phyloP scores from a whole-genome alignment of 2,113 vertebrate genomes.

The Heterotilapia buettikoferi region DNA sequence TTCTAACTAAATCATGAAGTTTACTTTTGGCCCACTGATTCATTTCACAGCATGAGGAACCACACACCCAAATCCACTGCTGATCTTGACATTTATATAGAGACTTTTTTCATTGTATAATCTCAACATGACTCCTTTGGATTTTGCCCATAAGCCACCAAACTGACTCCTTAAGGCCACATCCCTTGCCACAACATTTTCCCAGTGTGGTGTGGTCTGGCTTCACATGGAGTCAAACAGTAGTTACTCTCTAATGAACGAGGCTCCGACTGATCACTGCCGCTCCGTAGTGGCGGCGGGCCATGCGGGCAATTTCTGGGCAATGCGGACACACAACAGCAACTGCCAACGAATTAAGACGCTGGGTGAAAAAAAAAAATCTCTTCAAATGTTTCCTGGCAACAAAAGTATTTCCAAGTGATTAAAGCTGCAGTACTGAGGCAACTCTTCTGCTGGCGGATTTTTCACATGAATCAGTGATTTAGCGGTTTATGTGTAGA shows the following conservation, averaged over 20 bases:
- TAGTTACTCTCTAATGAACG: conserved; percentile 38
- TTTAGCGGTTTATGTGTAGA: conserved; percentile 34
- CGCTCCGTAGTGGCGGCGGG: neutral
- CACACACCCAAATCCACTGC: neutral
- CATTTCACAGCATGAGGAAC: neutral
- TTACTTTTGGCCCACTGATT: neutral
- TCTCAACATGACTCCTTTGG: neutral
- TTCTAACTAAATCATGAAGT: neutral
- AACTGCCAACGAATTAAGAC: conserved; percentile 49
- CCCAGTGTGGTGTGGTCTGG: neutral
- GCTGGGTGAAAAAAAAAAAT: conserved; percentile 33
- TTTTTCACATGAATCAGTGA: conserved; percentile 26
- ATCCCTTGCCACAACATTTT: neutral
- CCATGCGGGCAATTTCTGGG: conserved; percentile 33
- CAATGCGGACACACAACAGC: conserved; percentile 10
- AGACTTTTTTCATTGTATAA: neutral
- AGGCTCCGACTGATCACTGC: conserved; percentile 20
- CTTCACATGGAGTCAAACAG: conserved; percentile 23
- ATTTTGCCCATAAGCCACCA: neutral
- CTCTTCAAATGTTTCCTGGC: conserved; percentile 67
- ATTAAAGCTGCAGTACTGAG: conserved; percentile 52
- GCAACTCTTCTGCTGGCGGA: conserved; percentile 11
- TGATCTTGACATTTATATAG: neutral
- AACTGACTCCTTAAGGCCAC: neutral
- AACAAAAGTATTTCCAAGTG: conserved; percentile 64